phyloP scores from a whole-genome alignment of 2,888 invertebrate species.

The Elegia similella region DNA sequence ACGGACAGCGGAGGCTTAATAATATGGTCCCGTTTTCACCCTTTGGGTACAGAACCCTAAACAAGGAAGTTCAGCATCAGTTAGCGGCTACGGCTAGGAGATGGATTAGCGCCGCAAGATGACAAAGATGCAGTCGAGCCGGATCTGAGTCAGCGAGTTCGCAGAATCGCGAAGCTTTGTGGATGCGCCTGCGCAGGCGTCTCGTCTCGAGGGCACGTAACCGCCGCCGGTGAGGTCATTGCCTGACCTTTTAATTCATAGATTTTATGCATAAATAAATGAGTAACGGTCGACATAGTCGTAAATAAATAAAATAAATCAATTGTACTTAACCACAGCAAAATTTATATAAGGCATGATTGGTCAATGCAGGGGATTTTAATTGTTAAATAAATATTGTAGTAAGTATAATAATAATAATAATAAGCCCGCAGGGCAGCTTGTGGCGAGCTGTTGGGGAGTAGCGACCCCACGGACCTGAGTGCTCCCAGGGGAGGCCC shows the following conservation, averaged over 20 bases:
- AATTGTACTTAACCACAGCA: not conserved
- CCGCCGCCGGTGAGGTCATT: conserved; percentile 55
- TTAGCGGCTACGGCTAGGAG: not conserved
- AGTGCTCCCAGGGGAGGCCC: too few species aligned
- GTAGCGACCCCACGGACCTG: too few species aligned
- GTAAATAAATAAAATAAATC: conserved; percentile 2
- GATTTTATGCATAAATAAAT: conserved; percentile 27
- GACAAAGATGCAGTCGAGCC: conserved; percentile 51
- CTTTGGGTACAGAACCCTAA: too few species aligned
- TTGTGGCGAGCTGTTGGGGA: too few species aligned
- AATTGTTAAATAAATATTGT: too few species aligned
- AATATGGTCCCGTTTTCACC: too few species aligned
- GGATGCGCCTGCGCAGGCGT: conserved; percentile 34
- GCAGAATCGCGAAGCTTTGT: conserved; percentile 42
- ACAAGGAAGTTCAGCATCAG: too few species aligned
- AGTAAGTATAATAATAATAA: too few species aligned
- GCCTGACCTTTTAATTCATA: conserved; percentile 50
- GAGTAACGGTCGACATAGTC: conserved; percentile 1
- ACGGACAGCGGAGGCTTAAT: too few species aligned
- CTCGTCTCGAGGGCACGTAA: conserved; percentile 30
- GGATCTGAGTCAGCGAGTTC: conserved; percentile 64
- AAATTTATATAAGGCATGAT: not conserved
- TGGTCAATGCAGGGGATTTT: too few species aligned
- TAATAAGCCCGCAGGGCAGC: too few species aligned
- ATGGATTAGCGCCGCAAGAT: conserved; percentile 28